Evolutionary conservation across 2,113 vertebrate genomes (phyloP).

Genomic region (Blennius ocellaris): DNA sequence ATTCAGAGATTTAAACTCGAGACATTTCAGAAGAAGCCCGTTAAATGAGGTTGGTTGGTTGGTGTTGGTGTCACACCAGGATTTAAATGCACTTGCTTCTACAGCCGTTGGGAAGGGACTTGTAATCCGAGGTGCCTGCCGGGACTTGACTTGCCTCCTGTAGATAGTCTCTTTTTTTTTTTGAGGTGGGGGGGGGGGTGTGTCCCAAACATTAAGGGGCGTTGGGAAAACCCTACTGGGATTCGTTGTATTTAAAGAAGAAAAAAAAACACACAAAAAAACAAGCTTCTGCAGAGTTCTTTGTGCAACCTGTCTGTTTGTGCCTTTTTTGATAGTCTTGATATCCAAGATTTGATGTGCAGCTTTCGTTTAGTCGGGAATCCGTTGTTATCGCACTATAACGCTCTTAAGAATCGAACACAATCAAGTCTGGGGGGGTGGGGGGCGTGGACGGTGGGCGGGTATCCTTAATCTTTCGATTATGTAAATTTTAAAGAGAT

Average conservation of each 20-base stretch:
- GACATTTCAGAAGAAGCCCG: slow-evolving; percentile 15
- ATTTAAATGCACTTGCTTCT: slow-evolving; percentile 70
- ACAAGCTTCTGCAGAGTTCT: slow-evolving; percentile 83
- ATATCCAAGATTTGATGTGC: slow-evolving; percentile 83
- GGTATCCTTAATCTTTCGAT: slow-evolving; percentile 59
- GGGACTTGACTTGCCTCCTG: slow-evolving; percentile 71
- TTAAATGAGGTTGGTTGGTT: neutral
- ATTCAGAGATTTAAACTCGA: too few species aligned
- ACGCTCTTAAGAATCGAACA: slow-evolving; percentile 75
- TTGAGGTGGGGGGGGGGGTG: neutral
- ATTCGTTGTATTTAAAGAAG: slow-evolving; percentile 78
- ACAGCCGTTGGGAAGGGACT: slow-evolving; percentile 50
- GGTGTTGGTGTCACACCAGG: slow-evolving; percentile 37
- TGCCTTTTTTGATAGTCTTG: slow-evolving; percentile 85
- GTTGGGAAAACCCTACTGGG: slow-evolving; percentile 63
- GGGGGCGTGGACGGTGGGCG: neutral
- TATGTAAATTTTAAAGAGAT: slow-evolving; percentile 80
- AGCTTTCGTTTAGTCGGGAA: slow-evolving; percentile 82
- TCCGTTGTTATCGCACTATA: slow-evolving; percentile 79
- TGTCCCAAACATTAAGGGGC: slow-evolving; percentile 58
- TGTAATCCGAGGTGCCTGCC: slow-evolving; percentile 74
- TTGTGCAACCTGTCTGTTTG: slow-evolving; percentile 84
- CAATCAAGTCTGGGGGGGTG: slow-evolving; percentile 61
- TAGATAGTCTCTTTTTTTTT: slow-evolving; percentile 55
- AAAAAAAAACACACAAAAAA: slow-evolving; percentile 60